Base-by-base conservation (phyloP, 2,888 invertebrate species). In the Electrophaes corylata region DNA sequence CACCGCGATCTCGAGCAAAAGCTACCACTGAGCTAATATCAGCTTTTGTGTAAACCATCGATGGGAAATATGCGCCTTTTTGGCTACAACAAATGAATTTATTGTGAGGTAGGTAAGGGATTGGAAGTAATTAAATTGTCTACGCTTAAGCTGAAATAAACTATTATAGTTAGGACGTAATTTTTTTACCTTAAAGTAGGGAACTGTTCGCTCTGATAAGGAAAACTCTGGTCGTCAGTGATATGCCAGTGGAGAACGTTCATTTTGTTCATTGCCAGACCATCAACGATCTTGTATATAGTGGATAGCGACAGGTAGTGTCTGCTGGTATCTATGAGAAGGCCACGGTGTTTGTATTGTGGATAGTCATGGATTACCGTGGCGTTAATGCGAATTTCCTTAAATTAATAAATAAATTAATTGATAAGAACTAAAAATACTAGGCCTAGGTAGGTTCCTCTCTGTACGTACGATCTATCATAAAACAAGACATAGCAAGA, bases 221-320 rank as follows among this genome's bases (percentile, higher is more conserved):
- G 98, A 79, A 98, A 98, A 63, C 98, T 96, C 73, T 96, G 96
- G 80, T 98, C 98, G 80, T 98, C 98, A 0, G 96, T 96, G 44
- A 98, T 96, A 80, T 98, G 98, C 98, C 98, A 98, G 81, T 98
- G 98, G 60, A 98, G 94, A 0, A 98, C 96, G 82, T 98, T 98
- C 76, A 98, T 85, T 85, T 98, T 98, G 79, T 98, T 98, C 81
- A 96, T 96, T 0, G 95, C 93, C 97, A 98, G 96, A 0, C 96
- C 96, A 65, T 98, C 97, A 68, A 98, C 74, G 0, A 93, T 94
- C 46, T 92, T 81, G 23, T 94, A 79, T 52, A 98, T 94, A 40
- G 93, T 94, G 0, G 84, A 73, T 39, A 95, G 79, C 0, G 95
- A 94, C 10, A 98, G 86, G 77, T 93, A 98, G 84, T 98, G 98